phyloP scores from a whole-genome alignment of 2,797 vertebrate genomes.

The Squalus acanthias region DNA sequence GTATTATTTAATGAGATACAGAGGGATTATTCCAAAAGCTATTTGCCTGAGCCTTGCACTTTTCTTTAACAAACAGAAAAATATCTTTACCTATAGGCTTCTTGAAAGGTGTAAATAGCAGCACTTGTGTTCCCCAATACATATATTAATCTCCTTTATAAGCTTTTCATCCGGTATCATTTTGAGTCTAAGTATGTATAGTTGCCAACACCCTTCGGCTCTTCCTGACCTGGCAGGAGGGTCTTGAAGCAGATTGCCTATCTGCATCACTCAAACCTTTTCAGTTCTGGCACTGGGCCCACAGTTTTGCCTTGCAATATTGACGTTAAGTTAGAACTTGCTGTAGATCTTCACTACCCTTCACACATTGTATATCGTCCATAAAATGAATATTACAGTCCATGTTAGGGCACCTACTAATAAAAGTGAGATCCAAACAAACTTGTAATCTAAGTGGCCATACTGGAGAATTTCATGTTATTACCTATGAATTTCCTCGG shows the following conservation, averaged over 20 bases:
- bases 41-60: not conserved
- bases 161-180: not conserved
- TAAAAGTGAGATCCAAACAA: not conserved
- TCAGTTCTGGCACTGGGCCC: not conserved
- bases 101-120: not conserved
- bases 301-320: not conserved
- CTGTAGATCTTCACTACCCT: not conserved
- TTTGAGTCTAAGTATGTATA: not conserved
- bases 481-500: not conserved
- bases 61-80: not conserved
- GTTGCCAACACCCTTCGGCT: not conserved
- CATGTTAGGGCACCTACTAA: not conserved
- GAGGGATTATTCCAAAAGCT: not conserved
- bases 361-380: not conserved
- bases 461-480: not conserved
- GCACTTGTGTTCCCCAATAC: not conserved
- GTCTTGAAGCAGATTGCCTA: not conserved
- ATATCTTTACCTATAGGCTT: not conserved
- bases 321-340: not conserved
- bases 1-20: not conserved
- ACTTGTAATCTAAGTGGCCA: not conserved
- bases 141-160: not conserved
- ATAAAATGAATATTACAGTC: not conserved
- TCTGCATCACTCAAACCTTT: not conserved
- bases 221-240: not conserved